These are phyloP conservation scores for Anastatus disparis DNA, from an alignment of 1,140 invertebrate species.

Conservation along the genomic window DNA sequence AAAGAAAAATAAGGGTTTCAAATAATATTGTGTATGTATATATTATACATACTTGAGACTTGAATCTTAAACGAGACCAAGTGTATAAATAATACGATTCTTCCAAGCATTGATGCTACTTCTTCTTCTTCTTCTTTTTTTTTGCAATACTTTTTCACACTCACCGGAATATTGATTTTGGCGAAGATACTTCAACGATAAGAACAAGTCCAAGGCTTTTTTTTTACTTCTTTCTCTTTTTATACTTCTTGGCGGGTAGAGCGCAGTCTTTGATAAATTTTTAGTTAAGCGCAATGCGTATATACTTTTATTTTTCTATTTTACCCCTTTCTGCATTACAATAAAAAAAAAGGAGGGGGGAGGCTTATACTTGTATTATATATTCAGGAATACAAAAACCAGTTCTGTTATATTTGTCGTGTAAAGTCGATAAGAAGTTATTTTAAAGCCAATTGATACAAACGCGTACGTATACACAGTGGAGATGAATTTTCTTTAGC, in stretches of 20 bases:
- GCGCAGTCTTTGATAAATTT: constrained; percentile 33
- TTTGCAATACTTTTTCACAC: background rate
- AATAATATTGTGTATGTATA: too few species aligned
- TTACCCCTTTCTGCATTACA: too few species aligned
- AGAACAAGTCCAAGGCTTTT: constrained; percentile 5
- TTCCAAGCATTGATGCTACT: too few species aligned
- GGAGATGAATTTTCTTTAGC: constrained; percentile 35
- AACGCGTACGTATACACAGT: background rate
- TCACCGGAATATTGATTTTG: constrained; percentile 29
- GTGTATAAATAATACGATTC: too few species aligned
- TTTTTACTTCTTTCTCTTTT: constrained; percentile 2
- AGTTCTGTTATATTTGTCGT: constrained; percentile 5
- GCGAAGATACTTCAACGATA: constrained; percentile 9
- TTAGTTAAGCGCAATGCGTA: background rate
- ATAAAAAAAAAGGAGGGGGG: too few species aligned
- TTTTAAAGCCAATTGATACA: constrained; percentile 7
- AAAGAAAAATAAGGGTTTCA: constrained; percentile 21
- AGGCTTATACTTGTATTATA: constrained; percentile 15
- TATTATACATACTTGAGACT: too few species aligned
- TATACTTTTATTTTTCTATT: background rate
- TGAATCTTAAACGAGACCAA: too few species aligned
- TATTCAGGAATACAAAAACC: constrained; percentile 22
- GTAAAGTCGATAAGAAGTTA: constrained; percentile 11
- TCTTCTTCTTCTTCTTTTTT: background rate
- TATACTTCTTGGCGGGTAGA: too few species aligned